These are phyloP conservation scores for Anguilla rostrata DNA, from an alignment of 2,113 vertebrate genomes.

Conservation along the genomic window DNA sequence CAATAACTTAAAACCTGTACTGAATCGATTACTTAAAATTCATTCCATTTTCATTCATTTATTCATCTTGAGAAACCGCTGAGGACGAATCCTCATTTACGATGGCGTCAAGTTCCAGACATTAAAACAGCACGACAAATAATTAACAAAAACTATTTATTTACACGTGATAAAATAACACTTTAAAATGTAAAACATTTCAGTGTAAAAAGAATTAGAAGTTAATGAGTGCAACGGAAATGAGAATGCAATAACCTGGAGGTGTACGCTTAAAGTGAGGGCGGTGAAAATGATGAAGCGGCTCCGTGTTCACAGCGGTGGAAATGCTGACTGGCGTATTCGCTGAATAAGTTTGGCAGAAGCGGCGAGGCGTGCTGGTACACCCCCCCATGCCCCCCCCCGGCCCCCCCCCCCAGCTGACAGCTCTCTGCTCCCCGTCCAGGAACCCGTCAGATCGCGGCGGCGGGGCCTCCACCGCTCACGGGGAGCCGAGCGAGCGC, in stretches of 20 bases:
- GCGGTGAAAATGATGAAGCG: neutral
- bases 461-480: neutral
- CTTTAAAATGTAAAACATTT: too few species aligned
- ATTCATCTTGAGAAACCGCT: too few species aligned
- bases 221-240: too few species aligned
- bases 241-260: neutral
- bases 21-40: neutral
- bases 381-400: neutral
- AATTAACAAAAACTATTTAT: too few species aligned
- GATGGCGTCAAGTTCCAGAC: too few species aligned
- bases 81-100: too few species aligned
- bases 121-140: too few species aligned
- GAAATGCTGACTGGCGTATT: constrained; percentile 24
- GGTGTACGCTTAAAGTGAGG: neutral
- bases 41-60: too few species aligned
- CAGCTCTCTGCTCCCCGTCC: neutral
- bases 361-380: constrained; percentile 15
- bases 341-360: constrained; percentile 26
- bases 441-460: constrained; percentile 14
- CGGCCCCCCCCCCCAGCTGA: neutral
- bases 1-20: neutral
- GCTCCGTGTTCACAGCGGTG: neutral
- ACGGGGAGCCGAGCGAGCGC: neutral
- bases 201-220: too few species aligned
- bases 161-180: too few species aligned